Conservation (phyloP, 2,888 invertebrate genomes). For the Hemithea aestivaria region DNA sequence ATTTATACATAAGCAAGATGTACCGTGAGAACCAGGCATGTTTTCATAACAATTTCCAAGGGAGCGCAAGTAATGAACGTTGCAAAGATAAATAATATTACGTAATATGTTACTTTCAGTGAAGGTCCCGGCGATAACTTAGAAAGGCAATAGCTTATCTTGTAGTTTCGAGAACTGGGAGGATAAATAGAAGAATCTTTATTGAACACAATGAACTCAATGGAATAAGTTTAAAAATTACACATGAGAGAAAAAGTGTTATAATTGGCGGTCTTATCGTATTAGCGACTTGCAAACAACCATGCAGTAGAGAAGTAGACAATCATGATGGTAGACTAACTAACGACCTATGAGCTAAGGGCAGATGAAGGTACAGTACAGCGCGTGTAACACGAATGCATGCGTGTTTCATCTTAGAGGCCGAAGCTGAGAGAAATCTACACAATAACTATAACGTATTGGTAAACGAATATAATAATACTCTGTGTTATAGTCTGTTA, state of each 20-base stretch:
- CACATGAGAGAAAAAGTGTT: too few relatives aligned
- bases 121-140: slow-evolving; percentile 8
- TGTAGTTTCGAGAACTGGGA: too few relatives aligned
- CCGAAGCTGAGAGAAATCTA: slow-evolving; percentile 72
- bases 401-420: slow-evolving; percentile 52
- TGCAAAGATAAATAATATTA: slow-evolving; percentile 1
- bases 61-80: slow-evolving; percentile 15
- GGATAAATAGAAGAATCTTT: too few relatives aligned
- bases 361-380: slow-evolving; percentile 6
- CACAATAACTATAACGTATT: slow-evolving; percentile 23
- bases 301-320: too few relatives aligned
- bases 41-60: slow-evolving; percentile 51
- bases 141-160: neutral
- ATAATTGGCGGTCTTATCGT: too few relatives aligned
- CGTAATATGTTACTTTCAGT: slow-evolving; percentile 1
- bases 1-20: too few relatives aligned
- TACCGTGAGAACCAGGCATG: slow-evolving; percentile 55
- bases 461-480: too few relatives aligned
- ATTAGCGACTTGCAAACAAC: too few relatives aligned
- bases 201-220: too few relatives aligned
- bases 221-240: too few relatives aligned
- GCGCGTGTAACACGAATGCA: slow-evolving; percentile 48
- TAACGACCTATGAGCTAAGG: slow-evolving; percentile 3
- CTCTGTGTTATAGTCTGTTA: too few relatives aligned
- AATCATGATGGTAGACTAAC: slow-evolving; percentile 6